phyloP scores from a whole-genome alignment of 1,140 invertebrate genomes.

The Ceratina calcarata region DNA sequence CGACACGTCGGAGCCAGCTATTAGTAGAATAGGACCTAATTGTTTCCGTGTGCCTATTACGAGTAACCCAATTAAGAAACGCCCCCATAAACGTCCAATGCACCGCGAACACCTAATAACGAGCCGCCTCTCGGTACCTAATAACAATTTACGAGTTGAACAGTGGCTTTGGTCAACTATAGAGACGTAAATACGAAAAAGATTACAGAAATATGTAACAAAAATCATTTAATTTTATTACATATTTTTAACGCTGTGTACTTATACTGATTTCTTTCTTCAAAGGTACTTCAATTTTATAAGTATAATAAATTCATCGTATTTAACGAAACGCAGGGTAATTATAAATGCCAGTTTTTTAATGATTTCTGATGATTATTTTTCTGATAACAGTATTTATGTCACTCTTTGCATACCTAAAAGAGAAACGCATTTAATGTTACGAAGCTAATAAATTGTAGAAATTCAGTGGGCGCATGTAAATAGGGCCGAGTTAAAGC shows the following conservation, averaged over 20 bases:
- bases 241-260: too few species aligned
- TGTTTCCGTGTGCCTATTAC: slow-evolving; percentile 37
- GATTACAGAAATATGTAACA: too few species aligned
- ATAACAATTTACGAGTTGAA: neutral
- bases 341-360: too few species aligned
- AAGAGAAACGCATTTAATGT: neutral
- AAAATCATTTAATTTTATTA: too few species aligned
- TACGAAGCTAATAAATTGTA: neutral
- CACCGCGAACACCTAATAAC: slow-evolving; percentile 23
- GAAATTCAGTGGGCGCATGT: neutral
- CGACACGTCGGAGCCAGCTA: slow-evolving; percentile 13
- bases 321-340: too few species aligned
- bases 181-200: too few species aligned
- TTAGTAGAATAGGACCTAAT: slow-evolving; percentile 28
- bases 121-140: neutral
- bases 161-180: neutral
- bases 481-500: neutral
- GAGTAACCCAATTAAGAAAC: slow-evolving; percentile 44
- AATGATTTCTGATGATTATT: too few species aligned
- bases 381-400: neutral
- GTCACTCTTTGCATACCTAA: too few species aligned
- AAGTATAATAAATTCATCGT: too few species aligned
- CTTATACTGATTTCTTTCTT: too few species aligned
- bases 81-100: slow-evolving; percentile 14
- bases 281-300: too few species aligned